Base-by-base conservation (phyloP, 2,888 invertebrate species). In the Thysanoteuthis rhombus region DNA sequence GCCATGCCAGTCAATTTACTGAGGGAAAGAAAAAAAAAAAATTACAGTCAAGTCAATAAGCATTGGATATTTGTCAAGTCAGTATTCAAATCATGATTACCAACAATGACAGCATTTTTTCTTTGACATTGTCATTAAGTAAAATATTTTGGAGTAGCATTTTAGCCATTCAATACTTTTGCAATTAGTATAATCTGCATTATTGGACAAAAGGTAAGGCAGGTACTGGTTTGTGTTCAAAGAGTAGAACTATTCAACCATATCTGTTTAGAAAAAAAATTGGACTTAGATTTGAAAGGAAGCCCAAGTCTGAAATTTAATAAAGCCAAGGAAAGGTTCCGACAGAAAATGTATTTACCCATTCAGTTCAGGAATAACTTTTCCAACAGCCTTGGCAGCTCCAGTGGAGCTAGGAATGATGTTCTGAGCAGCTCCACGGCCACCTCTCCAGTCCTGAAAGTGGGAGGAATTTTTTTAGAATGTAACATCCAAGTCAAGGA, bases 331-430 rank as follows among this genome's bases (percentile, higher is more conserved):
- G 4, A 40, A 28, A n/a, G 45, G 6, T n/a, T n/a, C 1, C 1
- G 28, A 92, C 4, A 45, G 12, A 45, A 45, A 3, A n/a, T 42
- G 1, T 40, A 38, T 95, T 94, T 95, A 97, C 97, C 99, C 99
- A 96, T 99, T 99, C 94, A 99, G 98, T 94, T 98, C 98, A 94
- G 99, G 99, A 97, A 99, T 99, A 95, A 99, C 99, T 97, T 99
- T 99, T 96, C 99, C 99, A 93, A 99, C 99, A 97, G 99, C 99
- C 97, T 99, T 99, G 95, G 99, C 99, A 94, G 99, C 99, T 95
- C 99, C 99, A 96, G 99, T 99, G 40, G 99, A 98, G 94, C 99
- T 99, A 94, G 99, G 99, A 97, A 99, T 99, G 98, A 99, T 99
- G 97, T 99, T 99, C 97, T 99, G 99, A 95, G 98, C 98, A 95